Conservation (phyloP, 2,113 vertebrate species). For the Microtus ochrogaster region DNA sequence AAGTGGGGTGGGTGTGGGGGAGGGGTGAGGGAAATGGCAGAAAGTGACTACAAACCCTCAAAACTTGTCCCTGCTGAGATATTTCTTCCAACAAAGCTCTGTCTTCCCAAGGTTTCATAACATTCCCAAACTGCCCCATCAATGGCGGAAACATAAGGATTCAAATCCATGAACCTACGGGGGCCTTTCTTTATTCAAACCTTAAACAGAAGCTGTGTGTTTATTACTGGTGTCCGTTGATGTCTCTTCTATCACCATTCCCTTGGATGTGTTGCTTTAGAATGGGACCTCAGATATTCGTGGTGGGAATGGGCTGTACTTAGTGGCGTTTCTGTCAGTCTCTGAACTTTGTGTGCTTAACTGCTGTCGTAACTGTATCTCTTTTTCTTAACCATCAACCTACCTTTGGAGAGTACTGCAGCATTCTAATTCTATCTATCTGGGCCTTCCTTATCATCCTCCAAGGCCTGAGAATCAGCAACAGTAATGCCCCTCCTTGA, state of each 20-base stretch:
- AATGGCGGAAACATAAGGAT: not conserved
- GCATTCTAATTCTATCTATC: not conserved
- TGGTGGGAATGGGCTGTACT: not conserved
- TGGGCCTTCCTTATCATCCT: not conserved
- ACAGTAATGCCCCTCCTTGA: not conserved
- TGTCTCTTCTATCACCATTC: not conserved
- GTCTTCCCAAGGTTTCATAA: not conserved
- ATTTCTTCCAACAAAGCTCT: not conserved
- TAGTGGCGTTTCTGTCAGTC: accelerated
- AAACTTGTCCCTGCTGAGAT: not conserved
- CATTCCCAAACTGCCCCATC: not conserved
- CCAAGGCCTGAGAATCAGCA: too few species aligned
- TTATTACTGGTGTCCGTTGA: not conserved
- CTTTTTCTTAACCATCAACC: not conserved
- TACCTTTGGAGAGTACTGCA: not conserved
- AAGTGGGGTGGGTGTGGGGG: not conserved
- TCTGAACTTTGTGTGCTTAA: not conserved
- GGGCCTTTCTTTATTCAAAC: not conserved
- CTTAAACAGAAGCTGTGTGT: not conserved
- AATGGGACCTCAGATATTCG: not conserved
- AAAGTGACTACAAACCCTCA: not conserved
- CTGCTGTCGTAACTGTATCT: not conserved
- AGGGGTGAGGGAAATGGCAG: not conserved
- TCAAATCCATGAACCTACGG: not conserved
- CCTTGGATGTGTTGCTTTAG: not conserved